Evolutionary conservation across 2,888 invertebrate genomes (phyloP).

Genomic region (Drosophila stalkeri): DNA sequence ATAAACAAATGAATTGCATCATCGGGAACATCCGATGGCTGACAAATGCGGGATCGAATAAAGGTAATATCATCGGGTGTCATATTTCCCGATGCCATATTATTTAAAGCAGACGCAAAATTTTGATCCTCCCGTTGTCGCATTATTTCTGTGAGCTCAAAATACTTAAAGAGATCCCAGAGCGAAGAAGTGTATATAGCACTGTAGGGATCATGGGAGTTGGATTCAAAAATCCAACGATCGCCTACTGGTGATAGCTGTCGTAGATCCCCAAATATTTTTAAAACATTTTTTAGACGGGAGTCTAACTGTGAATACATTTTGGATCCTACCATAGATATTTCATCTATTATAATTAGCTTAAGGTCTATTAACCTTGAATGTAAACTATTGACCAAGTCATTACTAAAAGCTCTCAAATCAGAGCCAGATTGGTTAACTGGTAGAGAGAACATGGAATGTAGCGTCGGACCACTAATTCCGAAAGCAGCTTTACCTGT

Average conservation of each 20-base stretch:
- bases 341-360: not conserved
- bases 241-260: not conserved
- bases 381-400: no score
- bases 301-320: no score
- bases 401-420: no score
- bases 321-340: not conserved
- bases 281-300: not conserved
- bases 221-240: not conserved
- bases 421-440: no score
- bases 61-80: not conserved
- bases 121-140: not conserved
- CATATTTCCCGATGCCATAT: not conserved
- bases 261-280: not conserved
- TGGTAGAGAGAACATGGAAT: no score
- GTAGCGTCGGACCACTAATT: no score
- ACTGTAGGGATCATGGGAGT: not conserved
- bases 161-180: not conserved
- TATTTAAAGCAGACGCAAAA: not conserved
- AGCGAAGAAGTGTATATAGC: not conserved
- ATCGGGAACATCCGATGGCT: not conserved
- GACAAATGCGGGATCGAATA: not conserved
- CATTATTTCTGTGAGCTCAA: slow-evolving; percentile 1
- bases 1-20: not conserved
- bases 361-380: no score
- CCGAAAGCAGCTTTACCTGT: no score